A percentile compares a stretch with the other conserved stretches of the same genome.
Conservation (phyloP, 2,888 invertebrate species). For the Hermaeophaga mercurialis region DNA sequence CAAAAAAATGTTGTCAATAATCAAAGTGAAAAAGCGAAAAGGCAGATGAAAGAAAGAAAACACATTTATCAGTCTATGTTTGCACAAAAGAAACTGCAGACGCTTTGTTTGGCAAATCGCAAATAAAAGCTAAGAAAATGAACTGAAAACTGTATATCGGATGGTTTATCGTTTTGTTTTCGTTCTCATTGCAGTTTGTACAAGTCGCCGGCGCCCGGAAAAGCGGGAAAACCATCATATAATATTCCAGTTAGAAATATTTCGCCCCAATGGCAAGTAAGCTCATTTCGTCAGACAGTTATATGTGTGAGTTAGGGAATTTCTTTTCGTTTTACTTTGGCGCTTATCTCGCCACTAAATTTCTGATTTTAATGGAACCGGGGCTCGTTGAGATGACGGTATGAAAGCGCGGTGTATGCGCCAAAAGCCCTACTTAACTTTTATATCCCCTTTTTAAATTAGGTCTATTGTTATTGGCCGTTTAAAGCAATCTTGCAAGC, state of each 20-base stretch:
- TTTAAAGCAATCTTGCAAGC: conserved; percentile 55
- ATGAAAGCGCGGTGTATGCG: conserved; percentile 47
- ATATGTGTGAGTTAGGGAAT: conserved; percentile 57
- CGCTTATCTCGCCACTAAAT: conserved; percentile 64
- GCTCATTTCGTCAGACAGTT: conserved; percentile 56
- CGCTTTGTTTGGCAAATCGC: conserved; percentile 51
- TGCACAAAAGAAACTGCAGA: conserved; percentile 46
- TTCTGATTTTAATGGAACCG: conserved; percentile 65
- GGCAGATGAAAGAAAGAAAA: conserved; percentile 29
- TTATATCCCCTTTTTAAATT: conserved; percentile 57
- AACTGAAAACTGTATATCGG: conserved; percentile 56
- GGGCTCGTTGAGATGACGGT: conserved; percentile 56
- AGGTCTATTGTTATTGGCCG: conserved; percentile 57
- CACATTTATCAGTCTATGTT: conserved; percentile 45
- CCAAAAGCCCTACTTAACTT: conserved; percentile 54
- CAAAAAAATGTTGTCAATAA: conserved; percentile 2
- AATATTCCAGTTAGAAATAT: conserved; percentile 54
- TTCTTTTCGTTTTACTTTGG: conserved; percentile 58
- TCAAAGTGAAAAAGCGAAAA: conserved; percentile 1
- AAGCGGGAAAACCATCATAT: conserved; percentile 50
- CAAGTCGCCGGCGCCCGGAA: conserved; percentile 51
- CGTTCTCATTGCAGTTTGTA: conserved; percentile 54
- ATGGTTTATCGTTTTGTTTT: conserved; percentile 58
- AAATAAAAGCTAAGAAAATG: conserved; percentile 55
- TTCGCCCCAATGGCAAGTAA: conserved; percentile 54